Evolutionary conservation across 2,888 invertebrate species (phyloP), one percentile per base, ranked within the genome.

Genomic region (Eustalomyia histrio): DNA sequence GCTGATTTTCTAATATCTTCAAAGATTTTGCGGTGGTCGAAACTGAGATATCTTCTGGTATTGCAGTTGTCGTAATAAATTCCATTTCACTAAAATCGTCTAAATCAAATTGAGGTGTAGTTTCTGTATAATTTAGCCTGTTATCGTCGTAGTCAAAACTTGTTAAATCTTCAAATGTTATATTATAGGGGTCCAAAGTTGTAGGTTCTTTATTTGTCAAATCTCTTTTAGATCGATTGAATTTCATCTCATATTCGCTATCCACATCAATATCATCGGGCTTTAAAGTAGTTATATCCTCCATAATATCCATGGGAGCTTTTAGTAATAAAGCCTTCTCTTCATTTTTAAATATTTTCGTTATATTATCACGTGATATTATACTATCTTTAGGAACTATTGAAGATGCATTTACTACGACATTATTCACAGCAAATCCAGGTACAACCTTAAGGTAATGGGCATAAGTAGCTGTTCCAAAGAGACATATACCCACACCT

Each of bases 401-500:
- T 0, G 85, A 85, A 12, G 90, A 90, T 10, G 89, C 90, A 86
- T 90, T 90, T 0, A 86, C 85, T 8, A 91, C 90, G n/a, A 90
- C 88, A 85, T 90, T 91, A 74, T 88, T 87, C 1, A 90, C 86
- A 2, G 89, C 88, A 83, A 88, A 89, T 8, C 90, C 90, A 4
- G 90, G 90, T n/a, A 91, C 89, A 39, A 88, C 86, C 67, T 88
- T 89, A 2, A 91, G 73, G 60, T 88, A 91, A 68, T 89, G 87
- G 0, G 91, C 90, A 83, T 91, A 91, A 2, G 89, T 90, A 12
- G 90, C 91, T 0, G 90, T 89, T 21, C 90, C 89, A 0, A 94
- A 85, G 84, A 95, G 94, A 86, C 94, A 94, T 1, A 94, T 39
- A 0, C 93, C 94, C 0, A 93, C 93, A n/a, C 94, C 94, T 0